Percentiles rank a stretch among this genome's conserved stretches.
Evolutionary conservation across 2,888 invertebrate species (phyloP).

Genomic region (Eurois occulta): DNA sequence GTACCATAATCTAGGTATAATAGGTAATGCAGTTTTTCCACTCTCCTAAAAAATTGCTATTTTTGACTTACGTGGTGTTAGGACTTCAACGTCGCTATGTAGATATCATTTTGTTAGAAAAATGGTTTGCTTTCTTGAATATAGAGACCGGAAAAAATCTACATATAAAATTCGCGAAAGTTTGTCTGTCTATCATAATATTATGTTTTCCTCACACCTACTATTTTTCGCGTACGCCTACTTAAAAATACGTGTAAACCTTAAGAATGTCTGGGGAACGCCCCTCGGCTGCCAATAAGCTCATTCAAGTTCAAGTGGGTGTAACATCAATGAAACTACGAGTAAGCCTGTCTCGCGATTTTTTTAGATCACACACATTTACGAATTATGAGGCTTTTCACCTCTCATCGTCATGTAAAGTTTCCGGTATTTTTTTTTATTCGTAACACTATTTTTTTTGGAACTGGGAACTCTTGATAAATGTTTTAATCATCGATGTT

Average conservation of each 20-base stretch:
- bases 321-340: constrained; percentile 53
- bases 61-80: too few relatives aligned
- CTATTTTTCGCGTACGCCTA: constrained; percentile 41
- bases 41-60: too few relatives aligned
- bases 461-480: not conserved
- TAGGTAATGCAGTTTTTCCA: too few relatives aligned
- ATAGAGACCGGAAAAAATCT: not conserved
- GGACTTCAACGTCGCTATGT: too few relatives aligned
- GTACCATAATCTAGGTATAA: too few relatives aligned
- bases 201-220: constrained; percentile 7
- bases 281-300: constrained; percentile 55
- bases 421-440: not conserved
- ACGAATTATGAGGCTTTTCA: constrained; percentile 46
- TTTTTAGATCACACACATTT: constrained; percentile 24
- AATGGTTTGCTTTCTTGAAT: not conserved
- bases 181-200: constrained; percentile 13
- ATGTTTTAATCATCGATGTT: not conserved
- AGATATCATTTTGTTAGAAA: not conserved
- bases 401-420: constrained; percentile 2
- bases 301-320: constrained; percentile 58
- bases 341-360: constrained; percentile 22
- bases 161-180: not conserved
- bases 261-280: constrained; percentile 44
- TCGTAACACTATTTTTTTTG: not conserved
- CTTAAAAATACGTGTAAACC: constrained; percentile 43